Evolutionary conservation across 1,140 invertebrate genomes (phyloP).

Genomic region (Orius insidiosus): DNA sequence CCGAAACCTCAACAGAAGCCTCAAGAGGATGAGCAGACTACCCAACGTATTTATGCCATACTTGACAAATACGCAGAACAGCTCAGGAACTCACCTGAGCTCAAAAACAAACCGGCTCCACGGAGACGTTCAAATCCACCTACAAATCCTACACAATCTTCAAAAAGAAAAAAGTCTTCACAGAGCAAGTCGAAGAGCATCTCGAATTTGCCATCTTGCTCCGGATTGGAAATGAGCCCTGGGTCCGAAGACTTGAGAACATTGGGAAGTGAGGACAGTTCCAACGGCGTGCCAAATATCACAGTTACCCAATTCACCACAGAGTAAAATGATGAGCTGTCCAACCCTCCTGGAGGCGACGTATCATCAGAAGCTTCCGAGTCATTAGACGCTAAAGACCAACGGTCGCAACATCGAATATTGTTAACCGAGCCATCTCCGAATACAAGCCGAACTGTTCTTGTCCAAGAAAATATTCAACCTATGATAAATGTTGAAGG

Average conservation of each 20-base stretch:
- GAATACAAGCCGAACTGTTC: constrained; percentile 27
- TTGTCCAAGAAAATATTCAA: constrained; percentile 30
- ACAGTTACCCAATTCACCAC: constrained; percentile 27
- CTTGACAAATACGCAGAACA: constrained; percentile 65
- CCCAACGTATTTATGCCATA: constrained; percentile 61
- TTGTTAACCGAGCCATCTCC: constrained; percentile 16
- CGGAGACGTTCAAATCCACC: constrained; percentile 53
- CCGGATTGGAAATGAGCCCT: constrained; percentile 22
- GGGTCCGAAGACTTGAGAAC: constrained; percentile 20
- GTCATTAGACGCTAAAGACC: constrained; percentile 18
- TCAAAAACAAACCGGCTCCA: constrained; percentile 64
- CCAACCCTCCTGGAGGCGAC: constrained; percentile 16
- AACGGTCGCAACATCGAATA: constrained; percentile 15
- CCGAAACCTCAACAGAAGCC: constrained; percentile 55
- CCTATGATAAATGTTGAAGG: constrained; percentile 18
- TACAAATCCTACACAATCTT: constrained; percentile 46
- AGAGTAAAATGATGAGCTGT: constrained; percentile 17
- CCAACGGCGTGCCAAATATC: constrained; percentile 24
- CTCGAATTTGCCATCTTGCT: constrained; percentile 28
- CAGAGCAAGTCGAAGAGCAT: constrained; percentile 35
- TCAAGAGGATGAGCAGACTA: constrained; percentile 63
- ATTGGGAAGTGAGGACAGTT: constrained; percentile 22
- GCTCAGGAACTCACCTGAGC: constrained; percentile 55
- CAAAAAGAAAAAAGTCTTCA: constrained; percentile 53
- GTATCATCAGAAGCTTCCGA: constrained; percentile 18